These are phyloP conservation scores for Myotis planiceps DNA, from an alignment of 2,797 vertebrate genomes.

Conservation along the genomic window DNA sequence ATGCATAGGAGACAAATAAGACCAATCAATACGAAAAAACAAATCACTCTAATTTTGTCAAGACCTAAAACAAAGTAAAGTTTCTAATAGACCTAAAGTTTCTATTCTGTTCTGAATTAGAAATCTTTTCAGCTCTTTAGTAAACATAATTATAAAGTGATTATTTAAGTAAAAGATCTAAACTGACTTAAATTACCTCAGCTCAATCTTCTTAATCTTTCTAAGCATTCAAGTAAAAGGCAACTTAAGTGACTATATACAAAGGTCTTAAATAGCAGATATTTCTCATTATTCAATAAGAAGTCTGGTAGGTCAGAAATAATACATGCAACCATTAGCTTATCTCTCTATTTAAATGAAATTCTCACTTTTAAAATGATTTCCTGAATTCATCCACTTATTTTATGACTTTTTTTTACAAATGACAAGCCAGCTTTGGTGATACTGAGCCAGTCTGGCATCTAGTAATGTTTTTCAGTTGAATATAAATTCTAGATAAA, in stretches of 20 bases:
- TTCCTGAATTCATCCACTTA: not conserved
- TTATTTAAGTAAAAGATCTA: constrained; percentile 42
- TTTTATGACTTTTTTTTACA: constrained; percentile 36
- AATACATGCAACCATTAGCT: not conserved
- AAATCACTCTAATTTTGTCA: not conserved
- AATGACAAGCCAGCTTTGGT: not conserved
- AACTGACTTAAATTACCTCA: not conserved
- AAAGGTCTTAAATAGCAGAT: not conserved
- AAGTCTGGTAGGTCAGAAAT: not conserved
- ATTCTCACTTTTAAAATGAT: constrained; percentile 27
- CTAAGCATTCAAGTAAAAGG: not conserved
- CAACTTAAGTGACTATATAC: constrained; percentile 1
- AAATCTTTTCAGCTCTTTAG: not conserved
- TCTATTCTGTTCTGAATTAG: not conserved
- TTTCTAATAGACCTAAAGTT: not conserved
- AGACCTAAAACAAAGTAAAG: not conserved
- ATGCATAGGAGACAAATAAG: not conserved
- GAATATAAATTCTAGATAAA: constrained; percentile 60
- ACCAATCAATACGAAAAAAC: not conserved
- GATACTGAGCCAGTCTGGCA: not conserved
- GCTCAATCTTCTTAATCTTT: constrained; percentile 14
- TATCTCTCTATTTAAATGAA: not conserved
- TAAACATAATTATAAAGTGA: constrained; percentile 30
- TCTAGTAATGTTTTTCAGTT: not conserved
- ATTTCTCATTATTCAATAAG: not conserved